Percentiles rank a stretch among this genome's conserved stretches.
Conservation (phyloP, 2,113 vertebrate genomes). For the Menura novaehollandiae region DNA sequence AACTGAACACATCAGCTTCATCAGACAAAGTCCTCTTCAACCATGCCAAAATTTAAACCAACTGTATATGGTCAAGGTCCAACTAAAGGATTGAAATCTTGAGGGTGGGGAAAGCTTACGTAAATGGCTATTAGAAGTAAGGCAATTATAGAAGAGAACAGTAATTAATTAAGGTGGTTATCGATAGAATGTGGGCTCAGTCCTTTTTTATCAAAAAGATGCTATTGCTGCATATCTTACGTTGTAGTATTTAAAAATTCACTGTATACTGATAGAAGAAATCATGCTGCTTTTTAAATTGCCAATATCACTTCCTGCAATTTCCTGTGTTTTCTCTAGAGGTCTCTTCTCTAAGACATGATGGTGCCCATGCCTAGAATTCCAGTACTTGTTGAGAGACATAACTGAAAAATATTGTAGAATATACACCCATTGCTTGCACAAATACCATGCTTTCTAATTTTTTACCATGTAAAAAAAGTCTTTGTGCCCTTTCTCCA, state of each 20-base stretch:
- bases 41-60: not conserved
- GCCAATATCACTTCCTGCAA: not conserved
- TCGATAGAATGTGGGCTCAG: not conserved
- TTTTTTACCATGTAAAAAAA: conserved; percentile 51
- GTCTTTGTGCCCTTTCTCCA: conserved; percentile 22
- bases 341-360: not conserved
- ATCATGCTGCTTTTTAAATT: not conserved
- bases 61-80: not conserved
- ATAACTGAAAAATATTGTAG: not conserved
- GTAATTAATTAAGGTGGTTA: not conserved
- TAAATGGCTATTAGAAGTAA: not conserved
- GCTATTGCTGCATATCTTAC: not conserved
- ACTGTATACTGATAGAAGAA: not conserved
- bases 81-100: not conserved
- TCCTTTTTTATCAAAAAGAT: not conserved
- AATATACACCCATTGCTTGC: not conserved
- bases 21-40: not conserved
- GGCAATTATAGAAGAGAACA: not conserved
- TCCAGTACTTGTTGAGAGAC: not conserved
- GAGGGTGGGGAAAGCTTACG: not conserved
- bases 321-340: conserved; percentile 7
- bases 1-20: not conserved
- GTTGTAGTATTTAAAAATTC: not conserved
- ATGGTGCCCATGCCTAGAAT: not conserved
- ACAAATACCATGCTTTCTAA: not conserved